Conservation (phyloP, 2,113 vertebrate species). For the Tonatia bakeri region DNA sequence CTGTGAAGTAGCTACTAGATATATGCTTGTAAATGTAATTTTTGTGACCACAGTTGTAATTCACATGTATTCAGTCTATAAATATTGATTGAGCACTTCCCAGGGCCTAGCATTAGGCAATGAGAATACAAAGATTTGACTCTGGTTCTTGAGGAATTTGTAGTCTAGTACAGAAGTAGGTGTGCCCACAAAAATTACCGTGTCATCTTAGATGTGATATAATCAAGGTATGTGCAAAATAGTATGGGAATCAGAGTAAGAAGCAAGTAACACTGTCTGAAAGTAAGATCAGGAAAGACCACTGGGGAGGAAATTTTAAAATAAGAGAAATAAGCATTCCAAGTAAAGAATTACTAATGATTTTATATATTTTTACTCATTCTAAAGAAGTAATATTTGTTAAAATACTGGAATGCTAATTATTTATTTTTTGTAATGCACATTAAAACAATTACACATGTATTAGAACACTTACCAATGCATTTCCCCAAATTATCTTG, state of each 20-base stretch:
- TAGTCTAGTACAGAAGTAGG: neutral
- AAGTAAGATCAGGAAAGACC: neutral
- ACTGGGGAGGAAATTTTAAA: neutral
- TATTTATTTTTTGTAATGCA: conserved; percentile 15
- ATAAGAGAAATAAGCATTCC: neutral
- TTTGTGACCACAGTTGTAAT: conserved; percentile 32
- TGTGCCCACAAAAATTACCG: neutral
- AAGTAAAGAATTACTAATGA: conserved; percentile 28
- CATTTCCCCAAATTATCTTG: neutral
- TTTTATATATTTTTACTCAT: neutral
- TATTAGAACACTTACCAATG: neutral
- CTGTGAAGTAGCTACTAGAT: conserved; percentile 30
- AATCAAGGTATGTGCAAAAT: neutral
- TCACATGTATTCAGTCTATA: neutral
- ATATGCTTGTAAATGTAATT: conserved; percentile 33
- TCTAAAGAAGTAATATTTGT: neutral
- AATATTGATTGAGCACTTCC: neutral
- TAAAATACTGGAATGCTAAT: neutral
- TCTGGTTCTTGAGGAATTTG: neutral
- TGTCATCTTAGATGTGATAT: neutral
- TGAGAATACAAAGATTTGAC: neutral
- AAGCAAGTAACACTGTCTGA: neutral
- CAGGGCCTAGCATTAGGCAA: neutral
- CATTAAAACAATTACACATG: neutral
- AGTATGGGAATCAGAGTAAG: neutral